These are phyloP conservation scores for Limnephilus auricula DNA, from an alignment of 2,888 invertebrate genomes.

Conservation along the genomic window DNA sequence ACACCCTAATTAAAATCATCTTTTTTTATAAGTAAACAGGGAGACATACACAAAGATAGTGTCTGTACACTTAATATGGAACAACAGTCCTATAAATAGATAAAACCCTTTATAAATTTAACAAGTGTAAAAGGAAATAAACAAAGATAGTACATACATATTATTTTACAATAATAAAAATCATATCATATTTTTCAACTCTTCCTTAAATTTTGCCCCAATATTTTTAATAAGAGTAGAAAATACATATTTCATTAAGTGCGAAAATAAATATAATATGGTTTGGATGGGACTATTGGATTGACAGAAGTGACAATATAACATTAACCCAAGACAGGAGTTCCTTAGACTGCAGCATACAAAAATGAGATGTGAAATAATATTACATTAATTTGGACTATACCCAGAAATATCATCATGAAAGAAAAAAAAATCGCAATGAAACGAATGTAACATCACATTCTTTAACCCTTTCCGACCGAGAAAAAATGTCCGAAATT, in stretches of 20 bases:
- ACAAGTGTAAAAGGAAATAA: conserved; percentile 61
- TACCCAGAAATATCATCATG: background rate
- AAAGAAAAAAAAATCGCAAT: background rate
- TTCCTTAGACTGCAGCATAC: too few relatives aligned
- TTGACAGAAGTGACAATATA: background rate
- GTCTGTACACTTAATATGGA: conserved; percentile 36
- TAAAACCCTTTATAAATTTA: conserved; percentile 58
- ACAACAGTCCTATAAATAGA: conserved; percentile 54
- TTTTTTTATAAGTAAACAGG: conserved; percentile 3
- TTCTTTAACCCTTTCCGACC: too few relatives aligned
- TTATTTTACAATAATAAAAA: conserved; percentile 48
- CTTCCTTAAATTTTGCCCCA: background rate
- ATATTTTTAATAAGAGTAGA: background rate
- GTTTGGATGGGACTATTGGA: background rate
- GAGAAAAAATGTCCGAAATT: too few relatives aligned
- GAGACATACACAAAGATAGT: conserved; percentile 24
- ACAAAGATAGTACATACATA: conserved; percentile 16
- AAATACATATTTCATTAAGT: background rate
- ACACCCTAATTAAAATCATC: conserved; percentile 38
- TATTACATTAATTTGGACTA: background rate
- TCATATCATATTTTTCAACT: background rate
- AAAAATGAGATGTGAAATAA: background rate
- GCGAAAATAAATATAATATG: background rate
- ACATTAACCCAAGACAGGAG: too few relatives aligned
- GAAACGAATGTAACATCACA: background rate